phyloP scores from a whole-genome alignment of 2,113 vertebrate species.

The Pholis gunnellus region DNA sequence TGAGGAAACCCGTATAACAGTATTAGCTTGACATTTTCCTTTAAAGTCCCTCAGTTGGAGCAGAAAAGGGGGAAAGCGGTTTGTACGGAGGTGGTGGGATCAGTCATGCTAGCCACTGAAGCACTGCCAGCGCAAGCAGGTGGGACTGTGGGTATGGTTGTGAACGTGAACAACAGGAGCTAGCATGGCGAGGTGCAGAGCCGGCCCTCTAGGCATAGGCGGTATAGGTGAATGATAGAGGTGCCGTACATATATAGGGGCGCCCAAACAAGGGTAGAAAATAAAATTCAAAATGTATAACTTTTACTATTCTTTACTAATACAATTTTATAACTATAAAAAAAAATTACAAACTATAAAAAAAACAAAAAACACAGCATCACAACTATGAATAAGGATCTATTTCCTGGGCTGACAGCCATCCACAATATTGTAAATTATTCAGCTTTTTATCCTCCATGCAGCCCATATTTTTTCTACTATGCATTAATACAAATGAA shows the following conservation, averaged over 20 bases:
- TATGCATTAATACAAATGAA: not conserved
- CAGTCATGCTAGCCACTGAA: constrained; percentile 54
- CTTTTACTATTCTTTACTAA: not conserved
- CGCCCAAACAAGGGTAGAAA: not conserved
- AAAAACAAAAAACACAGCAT: not conserved
- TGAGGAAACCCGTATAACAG: not conserved
- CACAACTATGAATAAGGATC: not conserved
- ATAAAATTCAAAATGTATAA: not conserved
- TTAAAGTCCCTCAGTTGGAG: constrained; percentile 12
- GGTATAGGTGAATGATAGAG: not conserved
- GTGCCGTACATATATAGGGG: not conserved
- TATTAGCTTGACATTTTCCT: not conserved
- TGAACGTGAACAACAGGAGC: not conserved
- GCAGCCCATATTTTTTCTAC: not conserved
- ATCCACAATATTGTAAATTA: not conserved
- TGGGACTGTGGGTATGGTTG: not conserved
- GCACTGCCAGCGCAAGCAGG: constrained; percentile 24
- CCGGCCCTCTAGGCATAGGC: not conserved
- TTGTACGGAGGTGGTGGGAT: constrained; percentile 4
- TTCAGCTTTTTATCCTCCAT: not conserved
- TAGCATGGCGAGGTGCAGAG: not conserved
- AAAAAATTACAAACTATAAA: not conserved
- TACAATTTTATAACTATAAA: not conserved
- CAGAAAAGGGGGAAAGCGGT: constrained; percentile 10
- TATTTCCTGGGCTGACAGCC: not conserved